A percentile compares a stretch with the other conserved stretches of the same genome.
Evolutionary conservation across 2,797 vertebrate genomes (phyloP).

Genomic region (Myotis planiceps): DNA sequence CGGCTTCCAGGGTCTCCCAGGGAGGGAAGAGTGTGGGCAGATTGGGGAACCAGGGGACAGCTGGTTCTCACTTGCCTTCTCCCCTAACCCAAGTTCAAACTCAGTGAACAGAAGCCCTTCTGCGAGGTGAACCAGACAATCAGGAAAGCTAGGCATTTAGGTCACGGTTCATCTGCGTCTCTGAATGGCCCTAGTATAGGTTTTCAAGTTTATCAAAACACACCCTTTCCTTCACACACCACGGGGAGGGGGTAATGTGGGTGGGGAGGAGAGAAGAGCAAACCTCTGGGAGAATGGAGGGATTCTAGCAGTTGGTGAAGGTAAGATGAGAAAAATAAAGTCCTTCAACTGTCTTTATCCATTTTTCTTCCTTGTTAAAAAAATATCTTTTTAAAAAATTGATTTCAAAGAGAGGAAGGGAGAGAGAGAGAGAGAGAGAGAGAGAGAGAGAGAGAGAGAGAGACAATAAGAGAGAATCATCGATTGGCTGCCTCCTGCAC

Average conservation of each 20-base stretch:
- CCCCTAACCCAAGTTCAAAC: not conserved
- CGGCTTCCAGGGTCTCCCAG: fast-evolving
- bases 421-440: no score
- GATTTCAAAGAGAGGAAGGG: no score
- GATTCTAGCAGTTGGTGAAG: not conserved
- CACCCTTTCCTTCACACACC: not conserved
- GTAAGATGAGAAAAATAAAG: not conserved
- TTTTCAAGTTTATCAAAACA: not conserved
- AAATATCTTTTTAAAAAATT: no score
- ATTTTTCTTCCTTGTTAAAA: not conserved
- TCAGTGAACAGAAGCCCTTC: not conserved
- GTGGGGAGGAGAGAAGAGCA: not conserved
- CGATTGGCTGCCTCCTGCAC: no score
- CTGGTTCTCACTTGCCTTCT: not conserved
- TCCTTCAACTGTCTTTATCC: not conserved
- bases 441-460: no score
- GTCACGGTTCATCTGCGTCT: not conserved
- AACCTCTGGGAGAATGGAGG: not conserved
- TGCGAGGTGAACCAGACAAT: not conserved
- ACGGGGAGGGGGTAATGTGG: fast-evolving
- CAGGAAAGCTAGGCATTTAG: not conserved
- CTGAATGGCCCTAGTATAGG: not conserved
- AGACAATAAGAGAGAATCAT: no score
- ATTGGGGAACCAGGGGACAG: fast-evolving
- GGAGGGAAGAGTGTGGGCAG: not conserved